phyloP scores from a whole-genome alignment of 2,888 invertebrate genomes.

The Rapana venosa region DNA sequence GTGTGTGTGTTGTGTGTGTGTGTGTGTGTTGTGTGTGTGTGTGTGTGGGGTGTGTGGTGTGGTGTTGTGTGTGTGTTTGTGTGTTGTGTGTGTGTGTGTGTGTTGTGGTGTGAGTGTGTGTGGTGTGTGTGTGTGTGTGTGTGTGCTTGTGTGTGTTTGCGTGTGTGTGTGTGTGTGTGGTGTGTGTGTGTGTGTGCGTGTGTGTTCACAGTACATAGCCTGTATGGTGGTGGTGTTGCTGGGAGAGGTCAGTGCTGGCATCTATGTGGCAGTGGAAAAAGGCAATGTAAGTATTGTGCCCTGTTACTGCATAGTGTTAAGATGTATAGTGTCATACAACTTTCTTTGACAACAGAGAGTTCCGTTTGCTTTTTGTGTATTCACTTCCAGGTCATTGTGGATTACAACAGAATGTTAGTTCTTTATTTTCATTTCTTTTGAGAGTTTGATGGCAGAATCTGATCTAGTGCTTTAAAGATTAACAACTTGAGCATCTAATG shows the following conservation, averaged over 20 bases:
- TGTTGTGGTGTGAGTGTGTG: background rate
- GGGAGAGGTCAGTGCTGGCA: conserved; percentile 13
- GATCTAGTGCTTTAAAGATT: too few species aligned
- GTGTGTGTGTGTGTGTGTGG: background rate
- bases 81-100: background rate
- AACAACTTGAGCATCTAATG: too few species aligned
- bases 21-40: background rate
- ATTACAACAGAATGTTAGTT: too few species aligned
- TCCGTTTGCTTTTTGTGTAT: too few species aligned
- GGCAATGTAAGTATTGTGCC: background rate
- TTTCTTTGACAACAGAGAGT: too few species aligned
- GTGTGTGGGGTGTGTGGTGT: background rate
- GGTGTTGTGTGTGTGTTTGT: background rate
- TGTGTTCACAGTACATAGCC: background rate
- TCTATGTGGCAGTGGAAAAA: conserved; percentile 24
- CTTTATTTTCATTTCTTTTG: too few species aligned
- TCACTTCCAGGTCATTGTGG: too few species aligned
- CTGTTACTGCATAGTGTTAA: too few species aligned
- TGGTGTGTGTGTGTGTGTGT: background rate
- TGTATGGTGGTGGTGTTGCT: background rate
- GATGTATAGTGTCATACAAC: too few species aligned
- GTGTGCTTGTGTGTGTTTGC: background rate
- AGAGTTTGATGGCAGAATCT: too few species aligned
- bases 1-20: background rate
- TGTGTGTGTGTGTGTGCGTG: conserved; percentile 18